These are phyloP conservation scores for Alauda arvensis DNA, from an alignment of 2,797 vertebrate genomes.

Conservation along the genomic window DNA sequence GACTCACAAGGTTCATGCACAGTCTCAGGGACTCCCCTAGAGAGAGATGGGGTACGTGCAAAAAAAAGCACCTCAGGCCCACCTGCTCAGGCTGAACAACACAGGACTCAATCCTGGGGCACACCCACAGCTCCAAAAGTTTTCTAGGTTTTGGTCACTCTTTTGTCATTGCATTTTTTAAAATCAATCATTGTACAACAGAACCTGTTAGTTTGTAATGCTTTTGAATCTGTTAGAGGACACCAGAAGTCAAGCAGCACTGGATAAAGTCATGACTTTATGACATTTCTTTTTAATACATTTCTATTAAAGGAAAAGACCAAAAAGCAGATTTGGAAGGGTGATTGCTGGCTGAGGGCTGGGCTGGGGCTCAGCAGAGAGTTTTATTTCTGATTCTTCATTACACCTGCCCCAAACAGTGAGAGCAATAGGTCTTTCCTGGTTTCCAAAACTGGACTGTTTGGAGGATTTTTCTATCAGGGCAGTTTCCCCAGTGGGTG, in stretches of 20 bases:
- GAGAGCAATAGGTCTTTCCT: background rate
- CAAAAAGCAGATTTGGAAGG: background rate
- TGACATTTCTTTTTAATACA: no score
- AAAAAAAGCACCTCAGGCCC: rapidly evolving
- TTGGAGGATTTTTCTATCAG: background rate
- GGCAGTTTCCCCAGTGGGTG: background rate
- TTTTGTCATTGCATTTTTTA: background rate
- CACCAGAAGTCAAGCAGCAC: background rate
- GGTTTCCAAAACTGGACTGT: background rate
- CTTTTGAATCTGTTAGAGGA: background rate
- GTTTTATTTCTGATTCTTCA: background rate
- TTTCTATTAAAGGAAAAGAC: background rate
- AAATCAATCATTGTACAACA: background rate
- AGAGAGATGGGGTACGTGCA: rapidly evolving
- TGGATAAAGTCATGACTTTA: background rate
- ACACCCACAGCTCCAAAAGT: background rate
- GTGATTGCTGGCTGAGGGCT: background rate
- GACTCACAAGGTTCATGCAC: background rate
- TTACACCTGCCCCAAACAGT: background rate
- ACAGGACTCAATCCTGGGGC: rapidly evolving
- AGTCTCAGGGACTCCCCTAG: background rate
- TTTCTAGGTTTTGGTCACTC: background rate
- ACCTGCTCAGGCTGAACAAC: background rate
- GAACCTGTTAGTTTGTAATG: background rate
- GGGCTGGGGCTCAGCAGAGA: background rate